Percentiles rank a stretch among this genome's conserved stretches.
Evolutionary conservation across 2,113 vertebrate genomes (phyloP).

Genomic region (Oncorhynchus tshawytscha): DNA sequence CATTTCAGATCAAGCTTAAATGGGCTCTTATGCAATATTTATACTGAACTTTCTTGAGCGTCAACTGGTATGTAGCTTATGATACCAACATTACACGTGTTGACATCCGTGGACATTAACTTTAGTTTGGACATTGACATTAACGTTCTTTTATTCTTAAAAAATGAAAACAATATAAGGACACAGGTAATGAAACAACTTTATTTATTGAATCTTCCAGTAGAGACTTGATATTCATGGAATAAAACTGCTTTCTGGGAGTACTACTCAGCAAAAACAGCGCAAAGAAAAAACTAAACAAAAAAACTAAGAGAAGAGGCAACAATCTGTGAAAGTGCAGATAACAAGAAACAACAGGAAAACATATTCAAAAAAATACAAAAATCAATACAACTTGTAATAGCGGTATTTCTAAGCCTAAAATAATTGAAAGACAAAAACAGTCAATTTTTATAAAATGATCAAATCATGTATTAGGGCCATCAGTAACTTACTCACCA

Average conservation of each 20-base stretch:
- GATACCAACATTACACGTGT: not conserved
- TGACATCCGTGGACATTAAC: constrained; percentile 1
- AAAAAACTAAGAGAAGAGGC: constrained; percentile 50
- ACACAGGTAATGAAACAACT: constrained; percentile 82
- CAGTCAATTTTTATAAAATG: constrained; percentile 58
- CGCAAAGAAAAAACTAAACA: constrained; percentile 41
- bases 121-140: not conserved
- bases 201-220: constrained; percentile 98
- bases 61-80: not conserved
- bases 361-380: constrained; percentile 76
- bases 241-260: constrained; percentile 90
- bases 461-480: constrained; percentile 41
- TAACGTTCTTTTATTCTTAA: not conserved
- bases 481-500: constrained; percentile 51
- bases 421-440: constrained; percentile 55
- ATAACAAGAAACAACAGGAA: constrained; percentile 80
- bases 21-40: not conserved
- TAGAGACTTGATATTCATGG: constrained; percentile 90
- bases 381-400: constrained; percentile 70
- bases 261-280: constrained; percentile 77
- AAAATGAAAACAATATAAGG: constrained; percentile 3
- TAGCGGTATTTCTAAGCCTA: constrained; percentile 61
- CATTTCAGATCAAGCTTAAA: too few species aligned
- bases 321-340: constrained; percentile 78
- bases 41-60: not conserved